Percentiles rank a stretch among this genome's conserved stretches.
These are phyloP conservation scores for Hylyphantes graminicola DNA, from an alignment of 1,140 invertebrate species.

Conservation along the genomic window DNA sequence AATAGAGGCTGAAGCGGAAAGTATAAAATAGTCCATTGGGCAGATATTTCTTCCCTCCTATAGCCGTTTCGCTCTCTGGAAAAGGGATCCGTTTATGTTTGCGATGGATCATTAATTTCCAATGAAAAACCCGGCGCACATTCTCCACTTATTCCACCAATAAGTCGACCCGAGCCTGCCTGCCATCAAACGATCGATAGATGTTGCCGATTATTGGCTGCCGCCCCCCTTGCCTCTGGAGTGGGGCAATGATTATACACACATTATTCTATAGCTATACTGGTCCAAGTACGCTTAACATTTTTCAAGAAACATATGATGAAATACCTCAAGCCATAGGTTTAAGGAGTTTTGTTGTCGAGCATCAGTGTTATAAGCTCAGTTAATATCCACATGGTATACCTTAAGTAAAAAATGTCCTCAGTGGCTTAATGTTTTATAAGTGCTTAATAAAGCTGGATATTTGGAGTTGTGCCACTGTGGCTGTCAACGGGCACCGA, in stretches of 20 bases:
- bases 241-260: constrained; percentile 17
- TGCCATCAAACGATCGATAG: constrained; percentile 13
- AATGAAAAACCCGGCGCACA: constrained; percentile 30
- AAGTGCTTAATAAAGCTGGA: too few relatives aligned
- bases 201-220: constrained; percentile 25
- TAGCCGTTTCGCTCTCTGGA: constrained; percentile 28
- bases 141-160: constrained; percentile 38
- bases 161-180: constrained; percentile 22
- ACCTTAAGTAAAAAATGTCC: too few relatives aligned
- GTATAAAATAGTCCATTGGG: constrained; percentile 58
- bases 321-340: too few relatives aligned
- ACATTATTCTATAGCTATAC: background rate
- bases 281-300: background rate
- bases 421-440: too few relatives aligned
- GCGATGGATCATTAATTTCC: constrained; percentile 58
- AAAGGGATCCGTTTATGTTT: constrained; percentile 56
- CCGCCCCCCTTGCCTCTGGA: constrained; percentile 4
- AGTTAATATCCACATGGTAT: too few relatives aligned
- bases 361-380: too few relatives aligned
- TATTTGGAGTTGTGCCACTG: too few relatives aligned
- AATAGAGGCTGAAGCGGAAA: constrained; percentile 38
- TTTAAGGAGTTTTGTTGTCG: too few relatives aligned
- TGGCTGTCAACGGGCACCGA: background rate
- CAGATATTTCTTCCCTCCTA: constrained; percentile 43
- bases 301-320: too few relatives aligned